Percentiles rank a stretch among this genome's conserved stretches.
Evolutionary conservation across 2,888 invertebrate species (phyloP).

Genomic region (Antheraea assamensis): DNA sequence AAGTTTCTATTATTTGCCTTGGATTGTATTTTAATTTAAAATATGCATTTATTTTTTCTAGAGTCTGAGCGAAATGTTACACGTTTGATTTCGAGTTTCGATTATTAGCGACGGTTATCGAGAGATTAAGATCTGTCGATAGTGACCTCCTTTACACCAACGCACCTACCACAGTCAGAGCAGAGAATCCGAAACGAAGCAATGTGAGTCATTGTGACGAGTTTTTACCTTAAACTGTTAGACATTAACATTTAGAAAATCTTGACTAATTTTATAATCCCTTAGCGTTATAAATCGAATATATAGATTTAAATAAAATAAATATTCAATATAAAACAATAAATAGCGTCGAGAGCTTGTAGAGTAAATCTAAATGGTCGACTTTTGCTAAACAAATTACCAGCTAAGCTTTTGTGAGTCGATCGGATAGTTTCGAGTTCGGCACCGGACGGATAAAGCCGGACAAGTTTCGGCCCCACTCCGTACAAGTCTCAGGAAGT

Average conservation of each 20-base stretch:
- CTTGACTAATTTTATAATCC: no score
- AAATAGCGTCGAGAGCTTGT: background rate
- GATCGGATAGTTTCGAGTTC: conserved; percentile 56
- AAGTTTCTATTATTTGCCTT: background rate
- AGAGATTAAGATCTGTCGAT: background rate
- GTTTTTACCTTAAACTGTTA: background rate
- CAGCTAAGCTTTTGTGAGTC: conserved; percentile 65
- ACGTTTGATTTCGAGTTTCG: background rate
- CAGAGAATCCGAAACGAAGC: background rate
- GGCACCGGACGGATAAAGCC: conserved; percentile 52
- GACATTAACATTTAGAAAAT: no score
- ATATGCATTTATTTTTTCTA: background rate
- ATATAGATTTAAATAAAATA: background rate
- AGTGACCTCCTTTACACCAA: background rate
- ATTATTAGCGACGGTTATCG: background rate
- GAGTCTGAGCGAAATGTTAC: background rate
- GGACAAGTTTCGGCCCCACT: conserved; percentile 51
- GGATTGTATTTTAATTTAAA: background rate
- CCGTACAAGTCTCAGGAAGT: conserved; percentile 49
- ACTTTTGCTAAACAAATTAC: conserved; percentile 70
- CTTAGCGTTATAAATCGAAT: no score
- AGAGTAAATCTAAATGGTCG: conserved; percentile 45
- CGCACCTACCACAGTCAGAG: background rate
- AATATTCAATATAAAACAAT: background rate
- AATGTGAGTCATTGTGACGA: background rate